Conservation (phyloP, 2,888 invertebrate species). For the Kryphioiulus occultus region DNA sequence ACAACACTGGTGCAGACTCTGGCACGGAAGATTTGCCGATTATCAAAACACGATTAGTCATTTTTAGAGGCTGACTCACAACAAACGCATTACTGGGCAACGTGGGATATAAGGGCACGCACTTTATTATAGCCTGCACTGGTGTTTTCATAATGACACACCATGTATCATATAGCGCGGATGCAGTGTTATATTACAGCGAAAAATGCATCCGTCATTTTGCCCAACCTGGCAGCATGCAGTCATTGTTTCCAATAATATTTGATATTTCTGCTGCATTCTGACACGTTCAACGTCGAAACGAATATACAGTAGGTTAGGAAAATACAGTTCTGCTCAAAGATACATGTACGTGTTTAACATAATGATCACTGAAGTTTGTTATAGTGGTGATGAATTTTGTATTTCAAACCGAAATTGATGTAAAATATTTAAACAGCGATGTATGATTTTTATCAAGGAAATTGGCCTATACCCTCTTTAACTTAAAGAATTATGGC, state of each 20-base stretch:
- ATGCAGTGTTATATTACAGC: neutral
- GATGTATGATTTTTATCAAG: too few species aligned
- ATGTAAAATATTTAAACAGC: too few species aligned
- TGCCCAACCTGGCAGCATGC: neutral
- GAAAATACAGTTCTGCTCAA: neutral
- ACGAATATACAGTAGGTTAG: neutral
- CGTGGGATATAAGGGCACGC: neutral
- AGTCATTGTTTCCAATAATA: neutral
- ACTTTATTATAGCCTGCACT: neutral
- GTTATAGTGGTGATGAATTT: too few species aligned
- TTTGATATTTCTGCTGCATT: neutral
- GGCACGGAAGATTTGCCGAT: neutral
- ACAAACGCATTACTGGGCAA: conserved; percentile 26
- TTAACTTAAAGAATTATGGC: too few species aligned
- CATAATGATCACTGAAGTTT: too few species aligned
- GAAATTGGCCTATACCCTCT: too few species aligned
- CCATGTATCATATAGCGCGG: neutral
- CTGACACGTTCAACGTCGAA: neutral
- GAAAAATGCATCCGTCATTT: neutral
- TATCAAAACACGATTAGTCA: conserved; percentile 25
- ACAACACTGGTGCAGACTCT: neutral
- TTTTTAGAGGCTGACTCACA: conserved; percentile 25
- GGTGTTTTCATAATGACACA: conserved; percentile 8
- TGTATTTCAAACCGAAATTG: too few species aligned
- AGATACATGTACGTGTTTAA: neutral